Conservation (phyloP, 2,888 invertebrate genomes). For the Tolmerus cingulatus region DNA sequence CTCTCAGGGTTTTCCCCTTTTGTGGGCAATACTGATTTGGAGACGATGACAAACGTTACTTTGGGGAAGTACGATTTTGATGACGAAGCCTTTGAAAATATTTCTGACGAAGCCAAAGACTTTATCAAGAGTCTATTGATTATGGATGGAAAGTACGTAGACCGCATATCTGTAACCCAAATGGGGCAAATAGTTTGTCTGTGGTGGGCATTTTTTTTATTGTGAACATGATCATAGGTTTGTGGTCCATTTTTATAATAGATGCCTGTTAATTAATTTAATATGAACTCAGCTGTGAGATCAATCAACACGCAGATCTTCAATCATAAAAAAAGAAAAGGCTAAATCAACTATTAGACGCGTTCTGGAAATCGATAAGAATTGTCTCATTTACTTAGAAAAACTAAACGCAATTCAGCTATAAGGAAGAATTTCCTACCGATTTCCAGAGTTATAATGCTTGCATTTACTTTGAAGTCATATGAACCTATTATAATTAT, state of each 20-base stretch:
- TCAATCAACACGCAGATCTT: no score
- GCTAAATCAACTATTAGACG: no score
- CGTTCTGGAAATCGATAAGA: no score
- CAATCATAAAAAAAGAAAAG: no score
- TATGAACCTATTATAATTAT: neutral
- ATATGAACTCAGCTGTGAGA: no score
- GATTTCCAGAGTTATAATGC: neutral
- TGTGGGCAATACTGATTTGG: slow-evolving; percentile 92
- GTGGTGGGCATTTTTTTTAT: neutral
- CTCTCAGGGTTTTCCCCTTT: slow-evolving; percentile 93
- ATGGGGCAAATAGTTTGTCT: neutral
- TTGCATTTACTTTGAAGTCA: no score
- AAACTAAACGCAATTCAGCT: no score
- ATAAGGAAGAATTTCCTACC: neutral
- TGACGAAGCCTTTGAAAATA: slow-evolving; percentile 90
- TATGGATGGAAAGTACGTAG: slow-evolving; percentile 85
- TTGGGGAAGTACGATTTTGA: slow-evolving; percentile 92
- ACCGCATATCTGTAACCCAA: neutral
- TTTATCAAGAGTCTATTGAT: slow-evolving; percentile 86
- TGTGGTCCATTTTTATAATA: neutral
- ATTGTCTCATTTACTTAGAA: no score
- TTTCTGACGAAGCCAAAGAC: slow-evolving; percentile 90
- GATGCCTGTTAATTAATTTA: neutral
- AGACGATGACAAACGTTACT: slow-evolving; percentile 94
- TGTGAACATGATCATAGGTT: neutral